These are phyloP conservation scores for Scaptomyza polygonia DNA, from an alignment of 2,888 invertebrate genomes.

Conservation along the genomic window DNA sequence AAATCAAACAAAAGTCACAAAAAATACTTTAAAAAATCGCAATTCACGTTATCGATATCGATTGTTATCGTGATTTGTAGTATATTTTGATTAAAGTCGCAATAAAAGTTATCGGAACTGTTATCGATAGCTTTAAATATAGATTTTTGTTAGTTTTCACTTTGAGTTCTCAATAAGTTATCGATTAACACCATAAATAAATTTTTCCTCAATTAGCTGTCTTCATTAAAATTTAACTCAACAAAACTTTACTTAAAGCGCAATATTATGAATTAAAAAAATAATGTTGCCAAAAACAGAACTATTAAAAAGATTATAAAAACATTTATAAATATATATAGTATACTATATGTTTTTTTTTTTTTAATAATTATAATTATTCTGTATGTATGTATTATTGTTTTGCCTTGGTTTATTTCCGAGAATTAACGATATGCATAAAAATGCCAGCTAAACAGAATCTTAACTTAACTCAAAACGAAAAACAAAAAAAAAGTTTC, in stretches of 20 bases:
- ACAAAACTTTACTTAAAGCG: not conserved
- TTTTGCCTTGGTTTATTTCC: constrained; percentile 76
- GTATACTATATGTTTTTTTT: not conserved
- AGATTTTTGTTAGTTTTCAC: too few relatives aligned
- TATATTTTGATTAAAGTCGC: too few relatives aligned
- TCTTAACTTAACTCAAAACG: constrained; percentile 50
- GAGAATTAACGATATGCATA: constrained; percentile 78
- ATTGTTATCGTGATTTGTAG: not conserved
- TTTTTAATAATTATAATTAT: constrained; percentile 32
- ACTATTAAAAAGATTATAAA: constrained; percentile 34
- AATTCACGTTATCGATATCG: not conserved
- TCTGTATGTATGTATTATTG: constrained; percentile 52
- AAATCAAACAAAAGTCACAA: not conserved
- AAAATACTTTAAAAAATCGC: not conserved
- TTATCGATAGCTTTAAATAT: not conserved
- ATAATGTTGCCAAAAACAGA: constrained; percentile 36
- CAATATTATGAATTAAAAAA: constrained; percentile 6
- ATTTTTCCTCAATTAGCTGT: too few relatives aligned
- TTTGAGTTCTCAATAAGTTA: too few relatives aligned
- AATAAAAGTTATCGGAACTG: not conserved
- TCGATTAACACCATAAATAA: too few relatives aligned
- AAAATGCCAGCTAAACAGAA: constrained; percentile 56
- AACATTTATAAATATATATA: constrained; percentile 11
- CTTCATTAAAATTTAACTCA: constrained; percentile 12
- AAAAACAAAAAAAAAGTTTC: constrained; percentile 72